Evolutionary conservation across 2,888 invertebrate species (phyloP).

Genomic region (Augochlorella aurata): DNA sequence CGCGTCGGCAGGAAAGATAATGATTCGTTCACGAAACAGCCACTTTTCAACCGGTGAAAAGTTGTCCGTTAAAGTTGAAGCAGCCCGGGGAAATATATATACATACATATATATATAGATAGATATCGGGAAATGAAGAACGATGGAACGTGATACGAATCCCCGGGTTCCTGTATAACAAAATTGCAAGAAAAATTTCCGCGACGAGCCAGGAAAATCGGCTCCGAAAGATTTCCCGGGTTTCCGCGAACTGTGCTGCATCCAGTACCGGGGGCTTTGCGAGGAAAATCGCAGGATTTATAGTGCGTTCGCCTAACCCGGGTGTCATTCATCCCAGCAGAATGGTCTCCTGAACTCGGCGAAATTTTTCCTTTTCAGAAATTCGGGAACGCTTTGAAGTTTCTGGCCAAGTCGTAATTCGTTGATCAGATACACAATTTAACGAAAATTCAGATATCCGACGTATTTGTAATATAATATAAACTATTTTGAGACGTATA

Average conservation of each 20-base stretch:
- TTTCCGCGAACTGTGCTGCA: conserved; percentile 42
- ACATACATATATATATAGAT: too few species aligned
- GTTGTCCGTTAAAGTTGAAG: conserved; percentile 38
- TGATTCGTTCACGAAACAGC: conserved; percentile 25
- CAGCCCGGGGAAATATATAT: conserved; percentile 18
- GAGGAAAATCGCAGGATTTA: conserved; percentile 55
- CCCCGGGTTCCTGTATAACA: conserved; percentile 28
- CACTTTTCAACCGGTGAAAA: conserved; percentile 33
- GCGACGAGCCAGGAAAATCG: conserved; percentile 31
- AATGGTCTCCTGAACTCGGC: not conserved
- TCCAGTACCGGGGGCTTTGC: conserved; percentile 29
- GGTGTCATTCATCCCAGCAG: conserved; percentile 41
- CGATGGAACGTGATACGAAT: conserved; percentile 40
- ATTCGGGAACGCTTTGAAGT: too few species aligned
- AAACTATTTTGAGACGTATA: not conserved
- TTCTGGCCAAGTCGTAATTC: too few species aligned
- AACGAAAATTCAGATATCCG: too few species aligned
- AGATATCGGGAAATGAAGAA: conserved; percentile 17
- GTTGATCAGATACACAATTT: too few species aligned
- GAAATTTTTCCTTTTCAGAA: not conserved
- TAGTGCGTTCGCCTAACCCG: conserved; percentile 35
- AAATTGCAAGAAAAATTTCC: conserved; percentile 46
- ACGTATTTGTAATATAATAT: too few species aligned
- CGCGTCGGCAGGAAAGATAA: not conserved
- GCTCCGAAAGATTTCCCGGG: conserved; percentile 18